Evolutionary conservation across 2,113 vertebrate genomes (phyloP).

Genomic region (Phylloscopus trochilus): DNA sequence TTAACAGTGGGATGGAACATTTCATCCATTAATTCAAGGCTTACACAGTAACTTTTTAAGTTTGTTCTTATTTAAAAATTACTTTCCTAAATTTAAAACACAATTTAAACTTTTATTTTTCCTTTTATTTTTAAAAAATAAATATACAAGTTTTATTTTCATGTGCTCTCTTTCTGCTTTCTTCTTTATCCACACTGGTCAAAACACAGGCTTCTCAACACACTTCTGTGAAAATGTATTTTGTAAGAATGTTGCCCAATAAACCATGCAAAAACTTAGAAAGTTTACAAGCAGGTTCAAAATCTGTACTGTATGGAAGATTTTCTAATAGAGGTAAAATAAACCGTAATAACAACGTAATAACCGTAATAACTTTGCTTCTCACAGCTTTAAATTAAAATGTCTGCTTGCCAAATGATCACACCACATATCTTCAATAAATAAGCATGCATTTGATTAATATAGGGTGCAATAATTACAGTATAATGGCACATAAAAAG

Average conservation of each 20-base stretch:
- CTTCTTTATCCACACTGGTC: slow-evolving; percentile 75
- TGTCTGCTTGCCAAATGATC: slow-evolving; percentile 68
- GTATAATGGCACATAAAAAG: slow-evolving; percentile 75
- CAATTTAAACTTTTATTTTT: slow-evolving; percentile 38
- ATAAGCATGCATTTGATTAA: slow-evolving; percentile 86
- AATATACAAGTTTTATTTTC: slow-evolving; percentile 75
- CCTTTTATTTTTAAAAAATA: slow-evolving; percentile 56
- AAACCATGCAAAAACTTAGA: slow-evolving; percentile 75
- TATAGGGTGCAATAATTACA: slow-evolving; percentile 79
- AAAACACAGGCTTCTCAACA: slow-evolving; percentile 79
- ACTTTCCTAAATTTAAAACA: slow-evolving; percentile 71
- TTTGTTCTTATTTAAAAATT: slow-evolving; percentile 70
- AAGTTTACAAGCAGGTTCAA: slow-evolving; percentile 74
- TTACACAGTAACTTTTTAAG: slow-evolving; percentile 46
- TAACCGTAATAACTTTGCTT: slow-evolving; percentile 77
- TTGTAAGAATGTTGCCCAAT: slow-evolving; percentile 39
- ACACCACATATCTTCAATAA: slow-evolving; percentile 78
- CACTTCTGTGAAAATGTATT: slow-evolving; percentile 72
- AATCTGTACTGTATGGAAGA: slow-evolving; percentile 53
- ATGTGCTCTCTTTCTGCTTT: slow-evolving; percentile 75
- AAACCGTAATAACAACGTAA: slow-evolving; percentile 62
- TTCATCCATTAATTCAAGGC: slow-evolving; percentile 43
- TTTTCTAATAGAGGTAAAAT: slow-evolving; percentile 65
- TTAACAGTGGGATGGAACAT: slow-evolving; percentile 54
- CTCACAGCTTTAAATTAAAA: slow-evolving; percentile 74